phyloP scores from a whole-genome alignment of 2,113 vertebrate species.

The Channa maculata region DNA sequence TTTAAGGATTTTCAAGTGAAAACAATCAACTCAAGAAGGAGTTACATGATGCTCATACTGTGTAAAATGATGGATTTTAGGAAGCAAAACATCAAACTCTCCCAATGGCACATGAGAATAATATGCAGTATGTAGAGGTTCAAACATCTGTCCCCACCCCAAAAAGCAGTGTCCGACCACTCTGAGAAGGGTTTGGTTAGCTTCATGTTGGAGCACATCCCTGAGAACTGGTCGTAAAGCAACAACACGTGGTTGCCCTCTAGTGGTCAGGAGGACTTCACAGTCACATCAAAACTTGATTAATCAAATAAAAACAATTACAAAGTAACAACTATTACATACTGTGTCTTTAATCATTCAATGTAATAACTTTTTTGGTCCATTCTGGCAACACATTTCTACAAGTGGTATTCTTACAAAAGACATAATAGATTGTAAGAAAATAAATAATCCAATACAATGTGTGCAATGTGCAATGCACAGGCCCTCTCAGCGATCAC shows the following conservation, averaged over 20 bases:
- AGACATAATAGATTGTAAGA: slow-evolving; percentile 73
- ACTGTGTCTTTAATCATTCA: slow-evolving; percentile 29
- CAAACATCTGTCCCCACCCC: background rate
- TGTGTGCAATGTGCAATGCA: slow-evolving; percentile 65
- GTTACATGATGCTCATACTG: slow-evolving; percentile 13
- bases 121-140: slow-evolving; percentile 45
- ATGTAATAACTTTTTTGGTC: slow-evolving; percentile 14
- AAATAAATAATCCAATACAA: slow-evolving; percentile 80
- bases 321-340: slow-evolving; percentile 50
- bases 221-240: slow-evolving; percentile 79
- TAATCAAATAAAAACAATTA: slow-evolving; percentile 50
- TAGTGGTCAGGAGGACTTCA: slow-evolving; percentile 65
- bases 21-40: slow-evolving; percentile 16
- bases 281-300: slow-evolving; percentile 50
- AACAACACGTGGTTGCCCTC: slow-evolving; percentile 59
- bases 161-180: slow-evolving; percentile 32
- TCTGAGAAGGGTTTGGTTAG: slow-evolving; percentile 46
- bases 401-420: slow-evolving; percentile 67
- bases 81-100: slow-evolving; percentile 30
- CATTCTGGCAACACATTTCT: slow-evolving; percentile 43
- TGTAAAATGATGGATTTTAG: slow-evolving; percentile 29
- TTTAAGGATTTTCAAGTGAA: slow-evolving; percentile 28
- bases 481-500: slow-evolving; percentile 33
- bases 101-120: slow-evolving; percentile 65
- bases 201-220: slow-evolving; percentile 66